Base-by-base conservation (phyloP, 2,888 invertebrate species). In the Drosophila atripex region DNA sequence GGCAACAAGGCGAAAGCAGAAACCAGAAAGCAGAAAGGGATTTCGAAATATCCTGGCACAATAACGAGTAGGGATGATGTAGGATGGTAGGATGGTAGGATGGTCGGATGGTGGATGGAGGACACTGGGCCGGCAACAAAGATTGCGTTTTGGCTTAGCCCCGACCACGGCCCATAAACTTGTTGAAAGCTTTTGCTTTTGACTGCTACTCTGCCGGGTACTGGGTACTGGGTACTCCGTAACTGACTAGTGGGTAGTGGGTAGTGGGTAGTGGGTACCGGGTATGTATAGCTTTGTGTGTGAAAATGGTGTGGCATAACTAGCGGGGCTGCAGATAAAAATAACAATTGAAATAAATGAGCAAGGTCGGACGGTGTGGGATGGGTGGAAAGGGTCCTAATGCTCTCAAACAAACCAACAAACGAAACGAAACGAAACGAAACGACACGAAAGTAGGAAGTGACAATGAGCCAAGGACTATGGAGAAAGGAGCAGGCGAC, bases 321-420 rank as follows among this genome's bases (percentile, higher is more conserved):
- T 86, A 77, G 74, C 68, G 79, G 76, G 73, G 63, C 69, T 73
- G 73, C 63, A 55, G 64, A 80, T 80, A 80, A 87, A 85, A 83
- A 78, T 84, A 86, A 88, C 88, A 88, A 88, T 88, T 88, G 88
- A 82, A 86, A 84, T 86, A 87, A 88, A 87, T 82, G 86, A 87
- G 79, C 83, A 77, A 53, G 46, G 50, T 46, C 45, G 35, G 43
- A 14, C 28, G 39, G 54, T n/a, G 38, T 50, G 41, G 54, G 47
- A 9, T 16, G 46, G 23, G 28, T n/a, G 50, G 39, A 23, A 12
- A 7, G 16, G 41, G 41, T 28, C 16, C 25, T 58, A 58, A 58
- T 55, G 32, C 32, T 11, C 35, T 35, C 35, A 35, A 35, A 14
- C 35, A 35, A 35, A 35, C 12, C 9, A 25, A 43, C 32, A 32